These are phyloP conservation scores for Melopsittacus undulatus DNA, from an alignment of 2,797 vertebrate species.

Conservation along the genomic window DNA sequence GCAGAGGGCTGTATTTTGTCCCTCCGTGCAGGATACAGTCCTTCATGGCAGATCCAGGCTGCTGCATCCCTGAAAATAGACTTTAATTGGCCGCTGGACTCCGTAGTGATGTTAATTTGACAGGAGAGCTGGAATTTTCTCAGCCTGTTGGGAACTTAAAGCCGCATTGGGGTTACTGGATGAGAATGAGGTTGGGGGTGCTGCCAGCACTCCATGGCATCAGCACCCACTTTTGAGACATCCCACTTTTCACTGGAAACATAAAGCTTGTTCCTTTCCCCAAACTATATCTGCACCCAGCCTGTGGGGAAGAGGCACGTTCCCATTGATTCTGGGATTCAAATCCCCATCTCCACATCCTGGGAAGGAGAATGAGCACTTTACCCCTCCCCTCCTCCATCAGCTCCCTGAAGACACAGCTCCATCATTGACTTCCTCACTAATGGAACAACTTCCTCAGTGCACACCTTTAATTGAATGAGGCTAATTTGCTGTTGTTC, in stretches of 20 bases:
- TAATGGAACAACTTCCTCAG: background rate
- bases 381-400: background rate
- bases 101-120: constrained; percentile 55
- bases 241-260: accelerated
- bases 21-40: constrained; percentile 16
- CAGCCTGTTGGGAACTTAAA: background rate
- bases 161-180: background rate
- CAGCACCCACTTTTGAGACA: accelerated
- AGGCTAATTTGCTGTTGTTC: background rate
- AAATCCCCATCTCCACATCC: accelerated
- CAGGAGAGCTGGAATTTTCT: constrained; percentile 21
- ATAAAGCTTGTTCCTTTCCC: accelerated
- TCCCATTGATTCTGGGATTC: accelerated
- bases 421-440: background rate
- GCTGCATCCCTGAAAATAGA: constrained; percentile 54
- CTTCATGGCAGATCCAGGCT: background rate
- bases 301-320: accelerated
- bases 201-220: accelerated
- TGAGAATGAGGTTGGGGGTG: background rate
- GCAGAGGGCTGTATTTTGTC: background rate
- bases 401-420: background rate
- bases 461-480: background rate
- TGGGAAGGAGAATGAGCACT: accelerated
- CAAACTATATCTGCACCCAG: accelerated
- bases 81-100: constrained; percentile 21